Evolutionary conservation across 2,888 invertebrate species (phyloP).

Genomic region (Aphidoletes aphidimyza): DNA sequence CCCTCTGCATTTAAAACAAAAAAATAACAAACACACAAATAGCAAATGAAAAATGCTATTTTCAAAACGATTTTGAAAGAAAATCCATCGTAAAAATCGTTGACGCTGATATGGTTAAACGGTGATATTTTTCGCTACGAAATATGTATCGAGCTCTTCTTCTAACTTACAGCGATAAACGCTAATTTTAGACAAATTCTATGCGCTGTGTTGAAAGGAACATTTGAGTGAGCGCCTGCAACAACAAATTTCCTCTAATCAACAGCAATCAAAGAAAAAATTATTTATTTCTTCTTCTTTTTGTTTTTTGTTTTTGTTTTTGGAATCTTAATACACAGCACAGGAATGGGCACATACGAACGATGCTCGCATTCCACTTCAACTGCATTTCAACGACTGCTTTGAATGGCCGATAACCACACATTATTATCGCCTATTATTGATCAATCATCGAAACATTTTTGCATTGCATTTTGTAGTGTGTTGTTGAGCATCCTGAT

Average conservation of each 20-base stretch:
- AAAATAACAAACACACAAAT: not conserved
- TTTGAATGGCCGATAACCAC: not conserved
- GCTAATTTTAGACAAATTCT: conserved; percentile 33
- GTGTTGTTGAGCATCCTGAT: not conserved
- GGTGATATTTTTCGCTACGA: not conserved
- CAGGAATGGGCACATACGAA: not conserved
- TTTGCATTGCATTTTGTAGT: not conserved
- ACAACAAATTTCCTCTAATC: not conserved
- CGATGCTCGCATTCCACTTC: not conserved
- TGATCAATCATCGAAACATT: not conserved
- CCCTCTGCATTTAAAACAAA: not conserved
- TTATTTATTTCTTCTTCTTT: not conserved
- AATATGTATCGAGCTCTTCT: not conserved
- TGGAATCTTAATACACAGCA: not conserved
- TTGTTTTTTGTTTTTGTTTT: not conserved
- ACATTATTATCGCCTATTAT: not conserved
- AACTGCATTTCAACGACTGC: not conserved
- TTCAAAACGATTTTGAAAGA: not conserved
- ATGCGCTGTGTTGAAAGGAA: not conserved
- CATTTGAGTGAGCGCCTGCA: not conserved
- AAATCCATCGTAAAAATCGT: not conserved
- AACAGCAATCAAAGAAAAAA: not conserved
- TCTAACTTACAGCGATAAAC: conserved; percentile 5
- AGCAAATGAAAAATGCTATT: not conserved
- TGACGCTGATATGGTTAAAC: not conserved